These are phyloP conservation scores for Harlomillsia oculata DNA, from an alignment of 1,140 invertebrate genomes.

Conservation along the genomic window DNA sequence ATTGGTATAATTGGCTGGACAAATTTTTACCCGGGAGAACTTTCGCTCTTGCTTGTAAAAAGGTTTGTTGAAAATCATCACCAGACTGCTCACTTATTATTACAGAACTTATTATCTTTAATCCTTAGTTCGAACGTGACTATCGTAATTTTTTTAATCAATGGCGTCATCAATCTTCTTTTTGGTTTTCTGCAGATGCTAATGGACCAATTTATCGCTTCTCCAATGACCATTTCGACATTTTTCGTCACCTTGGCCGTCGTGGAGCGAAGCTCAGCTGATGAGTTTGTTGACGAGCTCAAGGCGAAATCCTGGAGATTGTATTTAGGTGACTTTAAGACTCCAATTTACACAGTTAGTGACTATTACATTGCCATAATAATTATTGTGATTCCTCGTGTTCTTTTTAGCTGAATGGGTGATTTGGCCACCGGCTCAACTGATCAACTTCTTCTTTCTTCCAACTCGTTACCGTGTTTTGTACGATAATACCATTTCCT, in stretches of 20 bases:
- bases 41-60: conserved; percentile 62
- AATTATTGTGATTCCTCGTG: too few species aligned
- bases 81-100: too few species aligned
- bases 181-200: conserved; percentile 44
- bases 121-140: too few species aligned
- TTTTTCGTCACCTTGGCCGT: conserved; percentile 70
- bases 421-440: conserved; percentile 68
- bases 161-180: too few species aligned
- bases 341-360: too few species aligned
- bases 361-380: too few species aligned
- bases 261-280: conserved; percentile 54
- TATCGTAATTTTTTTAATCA: too few species aligned
- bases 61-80: conserved; percentile 46
- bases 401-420: conserved; percentile 72
- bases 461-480: conserved; percentile 73
- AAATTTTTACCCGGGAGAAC: conserved; percentile 56
- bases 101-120: too few species aligned
- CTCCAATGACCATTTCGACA: conserved; percentile 66
- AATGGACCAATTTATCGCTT: conserved; percentile 78
- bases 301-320: conserved; percentile 64
- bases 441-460: conserved; percentile 79
- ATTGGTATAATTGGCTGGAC: conserved; percentile 71
- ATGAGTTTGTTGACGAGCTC: conserved; percentile 61
- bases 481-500: conserved; percentile 80
- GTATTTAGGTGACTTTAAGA: too few species aligned